These are phyloP conservation scores for Lerista edwardsae DNA, from an alignment of 2,797 vertebrate genomes.

Conservation along the genomic window DNA sequence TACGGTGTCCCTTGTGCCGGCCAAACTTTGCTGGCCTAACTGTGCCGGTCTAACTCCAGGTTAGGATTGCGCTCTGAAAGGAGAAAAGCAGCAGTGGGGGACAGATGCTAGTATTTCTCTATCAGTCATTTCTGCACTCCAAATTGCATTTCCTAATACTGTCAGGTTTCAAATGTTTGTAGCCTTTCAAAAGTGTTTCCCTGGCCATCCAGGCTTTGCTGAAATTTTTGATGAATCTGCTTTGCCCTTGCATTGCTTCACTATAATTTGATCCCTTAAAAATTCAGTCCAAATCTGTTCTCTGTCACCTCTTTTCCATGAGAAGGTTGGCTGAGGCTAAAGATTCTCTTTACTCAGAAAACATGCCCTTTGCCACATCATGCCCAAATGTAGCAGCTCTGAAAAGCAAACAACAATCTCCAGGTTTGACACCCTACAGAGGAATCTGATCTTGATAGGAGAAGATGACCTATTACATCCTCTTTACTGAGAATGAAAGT, in stretches of 20 bases:
- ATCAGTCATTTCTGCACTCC: not conserved
- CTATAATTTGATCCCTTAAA: not conserved
- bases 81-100: not conserved
- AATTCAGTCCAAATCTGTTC: constrained; percentile 1
- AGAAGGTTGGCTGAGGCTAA: constrained; percentile 24
- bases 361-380: constrained; percentile 50
- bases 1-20: too few species aligned
- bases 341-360: constrained; percentile 39
- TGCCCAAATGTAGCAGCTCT: constrained; percentile 45
- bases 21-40: too few species aligned
- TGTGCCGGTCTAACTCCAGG: too few species aligned
- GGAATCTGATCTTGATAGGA: constrained; percentile 42
- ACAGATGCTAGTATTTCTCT: not conserved
- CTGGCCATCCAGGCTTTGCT: not conserved
- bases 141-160: not conserved
- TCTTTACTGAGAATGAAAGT: constrained; percentile 49
- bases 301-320: not conserved
- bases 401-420: constrained; percentile 40
- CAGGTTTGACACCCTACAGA: constrained; percentile 30
- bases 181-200: not conserved
- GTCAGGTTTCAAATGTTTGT: not conserved
- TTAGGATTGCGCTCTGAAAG: too few species aligned
- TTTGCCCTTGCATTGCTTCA: not conserved
- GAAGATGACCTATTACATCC: constrained; percentile 62
- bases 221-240: not conserved